Evolutionary conservation across 2,888 invertebrate genomes (phyloP).

Genomic region (Prenolepis imparis): DNA sequence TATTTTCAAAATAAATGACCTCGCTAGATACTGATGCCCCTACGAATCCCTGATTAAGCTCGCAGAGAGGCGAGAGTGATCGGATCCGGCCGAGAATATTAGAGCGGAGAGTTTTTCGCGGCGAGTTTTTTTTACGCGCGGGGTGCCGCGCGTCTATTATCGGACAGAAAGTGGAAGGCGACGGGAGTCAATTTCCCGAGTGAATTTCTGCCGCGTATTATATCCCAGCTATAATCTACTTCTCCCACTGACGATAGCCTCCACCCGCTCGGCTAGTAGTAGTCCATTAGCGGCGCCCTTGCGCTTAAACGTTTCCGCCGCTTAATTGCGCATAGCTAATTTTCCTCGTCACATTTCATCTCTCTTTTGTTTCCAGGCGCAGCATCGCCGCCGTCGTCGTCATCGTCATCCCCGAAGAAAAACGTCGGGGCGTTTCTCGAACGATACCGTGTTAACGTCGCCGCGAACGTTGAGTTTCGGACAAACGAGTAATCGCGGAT

Average conservation of each 20-base stretch:
- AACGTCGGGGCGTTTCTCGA: conserved; percentile 25
- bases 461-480: conserved; percentile 1
- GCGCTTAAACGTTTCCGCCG: conserved; percentile 80
- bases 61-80: neutral
- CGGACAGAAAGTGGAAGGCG: conserved; percentile 60
- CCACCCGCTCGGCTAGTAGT: conserved; percentile 69
- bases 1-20: conserved; percentile 27
- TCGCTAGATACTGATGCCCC: neutral
- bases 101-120: conserved; percentile 48
- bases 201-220: conserved; percentile 71
- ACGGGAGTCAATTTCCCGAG: conserved; percentile 72
- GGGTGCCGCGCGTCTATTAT: conserved; percentile 43
- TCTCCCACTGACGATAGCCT: conserved; percentile 54
- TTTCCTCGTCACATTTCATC: conserved; percentile 73
- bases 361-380: conserved; percentile 76
- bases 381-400: conserved; percentile 14
- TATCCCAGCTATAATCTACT: conserved; percentile 65
- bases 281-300: conserved; percentile 77
- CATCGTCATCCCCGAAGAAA: conserved; percentile 15
- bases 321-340: conserved; percentile 81
- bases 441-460: conserved; percentile 25
- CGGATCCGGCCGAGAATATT: neutral
- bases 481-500: conserved; percentile 62
- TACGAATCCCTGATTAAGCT: conserved; percentile 7
- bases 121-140: conserved; percentile 22